phyloP scores from a whole-genome alignment of 1,140 invertebrate species.

The Pantala flavescens region DNA sequence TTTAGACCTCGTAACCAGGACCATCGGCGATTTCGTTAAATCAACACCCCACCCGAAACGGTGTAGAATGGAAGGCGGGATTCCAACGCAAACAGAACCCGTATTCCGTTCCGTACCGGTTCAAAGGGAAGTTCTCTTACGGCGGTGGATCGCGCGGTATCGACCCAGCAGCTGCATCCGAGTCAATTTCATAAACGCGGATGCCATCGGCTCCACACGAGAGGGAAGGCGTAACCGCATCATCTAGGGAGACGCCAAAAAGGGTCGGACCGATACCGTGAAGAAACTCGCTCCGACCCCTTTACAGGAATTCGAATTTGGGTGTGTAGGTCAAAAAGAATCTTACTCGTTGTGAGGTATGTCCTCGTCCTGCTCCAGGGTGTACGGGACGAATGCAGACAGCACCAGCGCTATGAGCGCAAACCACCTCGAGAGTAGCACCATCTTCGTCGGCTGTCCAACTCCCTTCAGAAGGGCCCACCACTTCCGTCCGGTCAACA shows the following conservation, averaged over 20 bases:
- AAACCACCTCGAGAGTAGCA: not conserved
- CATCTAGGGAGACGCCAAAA: not conserved
- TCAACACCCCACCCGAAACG: too few relatives aligned
- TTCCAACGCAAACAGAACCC: too few relatives aligned
- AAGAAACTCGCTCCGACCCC: not conserved
- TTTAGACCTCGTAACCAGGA: too few relatives aligned
- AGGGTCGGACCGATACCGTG: not conserved
- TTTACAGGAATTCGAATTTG: not conserved
- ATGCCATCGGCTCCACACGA: not conserved
- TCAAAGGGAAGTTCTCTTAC: not conserved
- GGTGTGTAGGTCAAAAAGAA: not conserved
- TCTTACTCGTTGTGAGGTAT: conserved; percentile 1
- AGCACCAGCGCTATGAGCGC: not conserved
- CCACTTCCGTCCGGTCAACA: not conserved
- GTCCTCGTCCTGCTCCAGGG: not conserved
- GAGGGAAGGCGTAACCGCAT: not conserved
- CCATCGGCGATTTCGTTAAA: too few relatives aligned
- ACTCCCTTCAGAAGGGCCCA: not conserved
- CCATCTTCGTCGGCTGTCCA: not conserved
- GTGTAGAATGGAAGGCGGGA: too few relatives aligned
- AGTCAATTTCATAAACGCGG: not conserved
- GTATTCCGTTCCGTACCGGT: too few relatives aligned
- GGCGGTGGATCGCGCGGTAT: not conserved
- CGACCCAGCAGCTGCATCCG: not conserved
- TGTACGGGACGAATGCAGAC: not conserved